Evolutionary conservation across 1,140 invertebrate species (phyloP), one percentile per base, ranked within the genome.

Genomic region (Ruditapes philippinarum): DNA sequence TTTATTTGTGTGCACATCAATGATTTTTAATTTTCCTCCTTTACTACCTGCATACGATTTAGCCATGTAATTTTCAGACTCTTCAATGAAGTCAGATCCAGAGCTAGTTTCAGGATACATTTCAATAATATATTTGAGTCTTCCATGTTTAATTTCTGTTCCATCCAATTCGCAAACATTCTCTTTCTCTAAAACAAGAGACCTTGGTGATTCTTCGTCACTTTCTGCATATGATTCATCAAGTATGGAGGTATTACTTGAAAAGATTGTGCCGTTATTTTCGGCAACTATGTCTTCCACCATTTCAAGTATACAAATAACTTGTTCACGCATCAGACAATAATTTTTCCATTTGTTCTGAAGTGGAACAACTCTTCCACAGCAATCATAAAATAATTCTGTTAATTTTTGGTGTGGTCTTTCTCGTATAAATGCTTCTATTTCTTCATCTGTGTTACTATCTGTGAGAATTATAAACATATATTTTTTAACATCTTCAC

Each of bases 391-490:
- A 5, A 42, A 3, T n/a, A 76, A 45, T 7, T 40, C 40, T 4
- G 81, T 12, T 12, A 62, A 62, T 9, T 33, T 54, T 68, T 38
- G n/a, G 25, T 57, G 33, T 7, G 45, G 19, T 12, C 70, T 45
- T 17, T 25, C 33, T 1, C 12, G 14, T 0, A 83, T 25, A 83
- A 68, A 83, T 31, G 68, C 81, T 19, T 70, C 40, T 62, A n/a
- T 68, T 45, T 68, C 22, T 49, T 83, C 11, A 25, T 83, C 49
- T 28, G 36, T 83, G 11, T 45, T 25, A 2, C 38, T 83, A 40
- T 83, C 0, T 22, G 81, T 83, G 11, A 83, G 62, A 12, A 83
- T 51, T 14, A 83, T 36, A 28, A 17, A 81, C 11, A 54, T 54
- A 62, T 25, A 81, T 22, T 62, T 31, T 40, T 81, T 54, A 36